Percentiles rank a stretch among this genome's conserved stretches.
Conservation (phyloP, 1,140 invertebrate genomes). For the Neotoxoptera formosana region DNA sequence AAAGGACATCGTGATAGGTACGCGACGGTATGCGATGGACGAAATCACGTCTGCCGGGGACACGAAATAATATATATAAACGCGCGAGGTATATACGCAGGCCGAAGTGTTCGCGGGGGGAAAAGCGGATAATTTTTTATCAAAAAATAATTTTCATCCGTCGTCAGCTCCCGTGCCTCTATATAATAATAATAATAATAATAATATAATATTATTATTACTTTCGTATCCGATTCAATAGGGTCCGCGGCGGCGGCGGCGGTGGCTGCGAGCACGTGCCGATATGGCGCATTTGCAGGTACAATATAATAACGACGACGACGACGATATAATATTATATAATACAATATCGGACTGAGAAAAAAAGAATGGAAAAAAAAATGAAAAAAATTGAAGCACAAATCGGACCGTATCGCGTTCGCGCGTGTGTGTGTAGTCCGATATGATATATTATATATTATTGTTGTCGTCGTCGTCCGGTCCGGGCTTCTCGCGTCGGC, state of each 20-base stretch:
- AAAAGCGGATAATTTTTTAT: constrained; percentile 33
- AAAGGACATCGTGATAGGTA: constrained; percentile 28
- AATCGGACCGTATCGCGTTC: constrained; percentile 35
- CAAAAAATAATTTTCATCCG: neutral
- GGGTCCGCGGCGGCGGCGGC: neutral
- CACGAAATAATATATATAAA: neutral
- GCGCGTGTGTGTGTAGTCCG: neutral
- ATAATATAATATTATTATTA: neutral
- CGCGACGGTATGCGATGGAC: constrained; percentile 41
- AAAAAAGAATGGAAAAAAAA: constrained; percentile 26
- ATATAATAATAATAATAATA: neutral
- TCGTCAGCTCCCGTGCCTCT: neutral
- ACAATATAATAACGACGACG: neutral
- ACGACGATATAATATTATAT: neutral
- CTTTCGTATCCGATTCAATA: constrained; percentile 24
- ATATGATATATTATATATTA: constrained; percentile 23
- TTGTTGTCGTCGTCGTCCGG: neutral
- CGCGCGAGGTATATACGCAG: neutral
- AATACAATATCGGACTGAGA: neutral
- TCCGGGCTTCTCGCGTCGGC: neutral
- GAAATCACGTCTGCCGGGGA: neutral
- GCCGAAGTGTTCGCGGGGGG: neutral
- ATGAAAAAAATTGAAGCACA: constrained; percentile 2
- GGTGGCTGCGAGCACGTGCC: constrained; percentile 51
- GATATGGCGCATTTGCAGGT: constrained; percentile 55